phyloP scores from a whole-genome alignment of 1,140 invertebrate species.

The Lineus longissimus region DNA sequence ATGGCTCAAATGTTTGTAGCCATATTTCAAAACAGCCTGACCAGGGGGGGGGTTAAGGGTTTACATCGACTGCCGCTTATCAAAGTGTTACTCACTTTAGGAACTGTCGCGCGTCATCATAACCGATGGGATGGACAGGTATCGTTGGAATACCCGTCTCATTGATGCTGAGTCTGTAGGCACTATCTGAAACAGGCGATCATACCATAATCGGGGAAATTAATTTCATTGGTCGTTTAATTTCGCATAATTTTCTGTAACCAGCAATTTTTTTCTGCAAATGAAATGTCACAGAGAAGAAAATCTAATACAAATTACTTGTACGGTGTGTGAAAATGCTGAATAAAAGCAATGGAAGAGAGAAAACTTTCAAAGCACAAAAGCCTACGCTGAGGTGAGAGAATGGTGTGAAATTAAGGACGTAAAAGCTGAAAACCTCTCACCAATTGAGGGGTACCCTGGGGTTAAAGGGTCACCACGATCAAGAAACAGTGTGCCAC shows the following conservation, averaged over 20 bases:
- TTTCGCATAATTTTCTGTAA: background rate
- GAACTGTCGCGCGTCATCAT: constrained; percentile 43
- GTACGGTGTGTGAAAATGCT: too few relatives aligned
- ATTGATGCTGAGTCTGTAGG: constrained; percentile 17
- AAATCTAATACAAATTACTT: background rate
- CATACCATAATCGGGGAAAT: background rate
- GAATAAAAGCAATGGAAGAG: too few relatives aligned
- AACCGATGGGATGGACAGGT: constrained; percentile 53
- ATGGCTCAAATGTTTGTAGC: too few relatives aligned
- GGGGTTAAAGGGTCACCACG: constrained; percentile 56
- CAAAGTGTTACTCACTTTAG: constrained; percentile 35
- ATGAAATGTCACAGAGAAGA: constrained; percentile 22
- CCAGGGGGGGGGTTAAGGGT: too few relatives aligned
- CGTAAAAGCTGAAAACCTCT: background rate
- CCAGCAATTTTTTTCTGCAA: constrained; percentile 20
- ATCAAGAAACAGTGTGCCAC: constrained; percentile 40
- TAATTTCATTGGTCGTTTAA: background rate
- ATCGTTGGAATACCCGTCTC: constrained; percentile 39
- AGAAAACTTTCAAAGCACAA: too few relatives aligned
- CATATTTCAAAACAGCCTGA: too few relatives aligned
- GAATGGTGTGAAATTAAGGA: background rate
- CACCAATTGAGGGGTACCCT: constrained; percentile 49
- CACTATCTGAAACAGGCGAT: constrained; percentile 25
- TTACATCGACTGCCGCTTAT: too few relatives aligned
- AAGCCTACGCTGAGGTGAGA: too few relatives aligned